A percentile compares a stretch with the other conserved stretches of the same genome.
phyloP scores from a whole-genome alignment of 2,888 invertebrate species.

The Drosophila heteroneura region DNA sequence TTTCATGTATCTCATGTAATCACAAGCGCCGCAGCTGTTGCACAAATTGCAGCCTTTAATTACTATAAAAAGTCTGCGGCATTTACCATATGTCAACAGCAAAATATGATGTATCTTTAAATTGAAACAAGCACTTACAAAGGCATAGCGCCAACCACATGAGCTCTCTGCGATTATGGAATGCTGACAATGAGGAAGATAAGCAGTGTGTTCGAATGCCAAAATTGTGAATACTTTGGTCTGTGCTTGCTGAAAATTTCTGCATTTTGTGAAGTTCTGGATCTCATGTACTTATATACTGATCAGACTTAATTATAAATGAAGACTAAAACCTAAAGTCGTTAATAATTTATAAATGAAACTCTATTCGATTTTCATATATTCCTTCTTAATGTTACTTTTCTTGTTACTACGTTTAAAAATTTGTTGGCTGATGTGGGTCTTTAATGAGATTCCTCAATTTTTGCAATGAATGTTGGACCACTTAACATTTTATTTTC shows the following conservation, averaged over 20 bases:
- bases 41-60: slow-evolving; percentile 46
- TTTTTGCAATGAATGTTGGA: not conserved
- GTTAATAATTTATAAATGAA: not conserved
- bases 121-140: slow-evolving; percentile 1
- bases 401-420: not conserved
- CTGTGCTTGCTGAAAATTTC: not conserved
- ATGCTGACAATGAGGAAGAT: slow-evolving; percentile 42
- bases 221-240: not conserved
- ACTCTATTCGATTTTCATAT: not conserved
- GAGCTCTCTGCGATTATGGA: slow-evolving; percentile 21
- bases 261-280: not conserved
- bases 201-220: not conserved
- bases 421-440: not conserved
- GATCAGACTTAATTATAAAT: not conserved
- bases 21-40: slow-evolving; percentile 48
- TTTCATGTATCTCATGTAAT: slow-evolving; percentile 45
- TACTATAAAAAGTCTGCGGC: slow-evolving; percentile 36
- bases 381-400: not conserved
- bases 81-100: slow-evolving; percentile 53
- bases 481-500: not conserved
- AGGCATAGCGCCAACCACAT: slow-evolving; percentile 9
- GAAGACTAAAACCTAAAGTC: not conserved
- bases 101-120: slow-evolving; percentile 38
- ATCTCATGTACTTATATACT: not conserved
- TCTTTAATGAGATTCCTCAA: not conserved